Percentiles rank a stretch among this genome's conserved stretches.
Evolutionary conservation across 2,797 vertebrate genomes (phyloP).

Genomic region (Malacoctenus gilli): DNA sequence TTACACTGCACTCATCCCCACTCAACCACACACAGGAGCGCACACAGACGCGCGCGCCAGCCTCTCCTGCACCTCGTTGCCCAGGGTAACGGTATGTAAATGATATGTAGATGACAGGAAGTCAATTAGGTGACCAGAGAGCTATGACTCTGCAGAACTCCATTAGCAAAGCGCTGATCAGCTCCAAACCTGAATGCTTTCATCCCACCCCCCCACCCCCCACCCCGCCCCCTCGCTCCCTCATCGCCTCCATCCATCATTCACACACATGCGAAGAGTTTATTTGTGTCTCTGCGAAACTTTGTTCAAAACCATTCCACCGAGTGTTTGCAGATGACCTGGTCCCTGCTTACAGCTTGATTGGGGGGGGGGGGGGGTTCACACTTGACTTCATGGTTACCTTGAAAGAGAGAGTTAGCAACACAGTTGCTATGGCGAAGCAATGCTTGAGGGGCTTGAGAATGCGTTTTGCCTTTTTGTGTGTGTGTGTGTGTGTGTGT

Average conservation of each 20-base stretch:
- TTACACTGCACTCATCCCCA: constrained; percentile 65
- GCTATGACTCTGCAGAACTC: constrained; percentile 66
- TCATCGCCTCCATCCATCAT: constrained; percentile 2
- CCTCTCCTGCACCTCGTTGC: constrained; percentile 42
- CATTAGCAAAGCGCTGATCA: constrained; percentile 65
- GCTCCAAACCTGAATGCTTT: constrained; percentile 32
- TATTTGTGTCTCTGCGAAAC: no score
- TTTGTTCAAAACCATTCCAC: no score
- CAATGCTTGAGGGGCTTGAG: no score
- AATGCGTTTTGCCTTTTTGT: neutral
- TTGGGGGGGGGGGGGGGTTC: no score
- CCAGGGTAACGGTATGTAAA: constrained; percentile 70
- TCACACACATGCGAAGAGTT: neutral
- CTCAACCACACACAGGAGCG: constrained; percentile 47
- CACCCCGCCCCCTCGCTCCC: neutral
- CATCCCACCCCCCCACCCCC: neutral
- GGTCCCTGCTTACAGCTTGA: no score
- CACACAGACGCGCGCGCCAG: constrained; percentile 8
- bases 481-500: neutral
- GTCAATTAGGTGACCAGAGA: constrained; percentile 70
- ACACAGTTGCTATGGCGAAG: no score
- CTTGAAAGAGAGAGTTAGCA: no score
- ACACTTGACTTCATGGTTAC: no score
- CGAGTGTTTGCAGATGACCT: no score
- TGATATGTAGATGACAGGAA: constrained; percentile 74